Conservation (phyloP, 37 sponge, comb jelly and placozoan species). For the Aplysina aerophoba region DNA sequence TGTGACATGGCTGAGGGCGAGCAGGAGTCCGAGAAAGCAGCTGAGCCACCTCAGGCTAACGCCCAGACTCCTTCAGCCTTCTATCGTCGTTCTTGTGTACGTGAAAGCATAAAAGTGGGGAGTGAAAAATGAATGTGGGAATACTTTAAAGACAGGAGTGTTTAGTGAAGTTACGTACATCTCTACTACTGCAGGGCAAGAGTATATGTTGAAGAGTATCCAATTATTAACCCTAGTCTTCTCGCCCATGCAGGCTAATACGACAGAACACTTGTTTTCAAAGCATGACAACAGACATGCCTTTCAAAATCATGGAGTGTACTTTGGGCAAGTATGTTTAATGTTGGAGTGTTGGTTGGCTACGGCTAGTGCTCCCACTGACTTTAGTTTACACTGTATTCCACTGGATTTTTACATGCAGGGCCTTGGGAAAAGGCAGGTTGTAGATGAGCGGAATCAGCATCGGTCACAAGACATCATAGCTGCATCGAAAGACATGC, state of each 20-base stretch:
- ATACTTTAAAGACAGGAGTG: too few relatives aligned
- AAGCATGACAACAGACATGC: constrained; percentile 81
- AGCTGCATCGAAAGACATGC: constrained; percentile 5
- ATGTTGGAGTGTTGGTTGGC: not conserved
- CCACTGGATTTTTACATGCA: not conserved
- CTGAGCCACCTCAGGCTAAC: too few relatives aligned
- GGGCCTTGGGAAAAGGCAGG: constrained; percentile 60
- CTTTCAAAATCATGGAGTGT: constrained; percentile 50
- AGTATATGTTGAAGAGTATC: too few relatives aligned
- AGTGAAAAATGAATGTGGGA: too few relatives aligned
- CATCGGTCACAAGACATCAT: constrained; percentile 58
- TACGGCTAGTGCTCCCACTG: too few relatives aligned
- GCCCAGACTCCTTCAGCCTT: too few relatives aligned
- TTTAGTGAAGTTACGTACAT: too few relatives aligned
- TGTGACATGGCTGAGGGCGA: not conserved
- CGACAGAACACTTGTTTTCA: constrained; percentile 59
- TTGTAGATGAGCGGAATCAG: constrained; percentile 48
- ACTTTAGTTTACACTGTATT: too few relatives aligned
- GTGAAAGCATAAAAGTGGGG: too few relatives aligned
- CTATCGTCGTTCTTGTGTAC: too few relatives aligned
- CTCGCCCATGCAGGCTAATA: constrained; percentile 24
- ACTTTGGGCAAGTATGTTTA: constrained; percentile 64
- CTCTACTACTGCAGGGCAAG: too few relatives aligned
- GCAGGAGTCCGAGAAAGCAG: too few relatives aligned
- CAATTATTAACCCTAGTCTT: not conserved